Conservation (phyloP, 2,797 vertebrate species). For the Lagothrix lagotricha region DNA sequence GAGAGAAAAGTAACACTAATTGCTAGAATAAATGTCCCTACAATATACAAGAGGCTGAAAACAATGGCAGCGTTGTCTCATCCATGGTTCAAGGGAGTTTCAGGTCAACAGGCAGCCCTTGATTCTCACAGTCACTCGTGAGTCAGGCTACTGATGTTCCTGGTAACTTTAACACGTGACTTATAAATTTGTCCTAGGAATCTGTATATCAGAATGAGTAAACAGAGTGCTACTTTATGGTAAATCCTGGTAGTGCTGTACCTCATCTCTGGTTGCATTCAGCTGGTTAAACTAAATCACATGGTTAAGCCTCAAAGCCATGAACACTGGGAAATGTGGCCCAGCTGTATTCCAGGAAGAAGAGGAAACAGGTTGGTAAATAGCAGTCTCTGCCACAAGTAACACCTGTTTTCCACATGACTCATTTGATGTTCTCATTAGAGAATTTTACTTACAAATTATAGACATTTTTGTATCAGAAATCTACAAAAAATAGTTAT, state of each 20-base stretch:
- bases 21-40: accelerated
- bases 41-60: not conserved
- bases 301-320: not conserved
- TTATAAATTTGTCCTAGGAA: not conserved
- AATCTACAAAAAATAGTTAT: not conserved
- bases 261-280: not conserved
- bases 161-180: not conserved
- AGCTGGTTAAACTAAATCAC: not conserved
- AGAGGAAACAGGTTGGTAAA: not conserved
- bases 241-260: not conserved
- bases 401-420: not conserved
- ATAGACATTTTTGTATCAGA: not conserved
- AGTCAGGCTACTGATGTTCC: not conserved
- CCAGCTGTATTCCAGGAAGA: not conserved
- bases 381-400: not conserved
- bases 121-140: not conserved
- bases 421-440: not conserved
- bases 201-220: not conserved
- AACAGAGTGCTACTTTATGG: not conserved
- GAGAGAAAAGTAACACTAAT: not conserved
- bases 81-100: not conserved
- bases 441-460: not conserved
- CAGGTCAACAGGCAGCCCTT: not conserved
- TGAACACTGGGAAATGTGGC: not conserved
- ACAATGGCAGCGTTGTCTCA: not conserved